Evolutionary conservation across 2,113 vertebrate genomes (phyloP).

Genomic region (Eudyptes chrysolophus): DNA sequence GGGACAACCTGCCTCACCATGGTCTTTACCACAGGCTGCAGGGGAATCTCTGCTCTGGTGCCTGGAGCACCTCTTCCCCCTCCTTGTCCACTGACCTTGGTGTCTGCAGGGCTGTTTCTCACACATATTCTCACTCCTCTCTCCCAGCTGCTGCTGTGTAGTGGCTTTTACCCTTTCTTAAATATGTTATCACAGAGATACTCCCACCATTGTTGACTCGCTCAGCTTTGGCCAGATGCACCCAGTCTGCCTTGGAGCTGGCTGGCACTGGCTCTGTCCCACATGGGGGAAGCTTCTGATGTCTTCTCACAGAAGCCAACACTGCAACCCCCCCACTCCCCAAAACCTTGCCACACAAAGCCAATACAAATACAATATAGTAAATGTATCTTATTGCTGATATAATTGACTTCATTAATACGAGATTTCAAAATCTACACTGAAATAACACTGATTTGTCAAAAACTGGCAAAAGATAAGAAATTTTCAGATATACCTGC

Average conservation of each 20-base stretch:
- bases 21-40: rapidly evolving
- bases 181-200: background rate
- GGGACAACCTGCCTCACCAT: background rate
- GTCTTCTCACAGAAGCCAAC: background rate
- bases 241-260: background rate
- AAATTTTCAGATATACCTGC: background rate
- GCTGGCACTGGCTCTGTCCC: background rate
- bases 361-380: background rate
- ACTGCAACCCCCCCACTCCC: background rate
- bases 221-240: background rate
- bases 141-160: background rate
- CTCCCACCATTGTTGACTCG: background rate
- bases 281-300: background rate
- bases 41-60: rapidly evolving
- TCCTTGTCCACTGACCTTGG: background rate
- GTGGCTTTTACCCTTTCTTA: background rate
- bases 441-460: background rate
- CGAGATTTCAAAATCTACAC: background rate
- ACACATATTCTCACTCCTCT: background rate
- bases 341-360: background rate
- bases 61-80: rapidly evolving
- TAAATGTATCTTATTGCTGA: background rate
- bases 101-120: background rate
- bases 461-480: background rate
- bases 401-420: background rate